Conservation (phyloP, 2,113 vertebrate species). For the Hystrix cristata region DNA sequence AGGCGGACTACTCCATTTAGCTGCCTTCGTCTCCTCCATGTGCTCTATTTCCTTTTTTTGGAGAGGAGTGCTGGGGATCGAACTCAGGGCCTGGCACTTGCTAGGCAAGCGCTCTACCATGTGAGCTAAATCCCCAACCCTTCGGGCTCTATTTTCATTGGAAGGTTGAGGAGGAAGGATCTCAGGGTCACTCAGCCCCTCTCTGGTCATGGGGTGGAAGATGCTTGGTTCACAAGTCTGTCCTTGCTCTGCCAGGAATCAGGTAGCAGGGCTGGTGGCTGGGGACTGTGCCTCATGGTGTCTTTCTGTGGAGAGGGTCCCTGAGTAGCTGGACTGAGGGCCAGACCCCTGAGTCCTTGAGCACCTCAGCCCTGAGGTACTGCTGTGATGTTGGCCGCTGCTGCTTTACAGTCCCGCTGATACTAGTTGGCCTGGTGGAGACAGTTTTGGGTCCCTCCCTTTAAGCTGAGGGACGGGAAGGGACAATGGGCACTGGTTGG, state of each 20-base stretch:
- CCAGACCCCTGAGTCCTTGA: neutral
- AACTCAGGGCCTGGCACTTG: too few species aligned
- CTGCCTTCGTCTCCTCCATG: neutral
- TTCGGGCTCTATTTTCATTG: neutral
- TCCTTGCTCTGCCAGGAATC: neutral
- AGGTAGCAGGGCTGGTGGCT: neutral
- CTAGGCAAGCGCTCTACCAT: too few species aligned
- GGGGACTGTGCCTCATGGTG: neutral
- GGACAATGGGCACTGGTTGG: neutral
- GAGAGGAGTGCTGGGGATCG: too few species aligned
- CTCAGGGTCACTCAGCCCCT: neutral
- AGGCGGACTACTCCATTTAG: neutral
- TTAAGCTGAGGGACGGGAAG: neutral
- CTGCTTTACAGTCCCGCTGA: neutral
- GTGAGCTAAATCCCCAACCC: too few species aligned
- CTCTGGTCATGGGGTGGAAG: neutral
- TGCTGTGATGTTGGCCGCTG: neutral
- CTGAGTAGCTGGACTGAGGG: neutral
- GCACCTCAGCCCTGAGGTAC: neutral
- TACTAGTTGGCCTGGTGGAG: neutral
- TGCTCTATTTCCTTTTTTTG: neutral
- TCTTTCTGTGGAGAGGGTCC: neutral
- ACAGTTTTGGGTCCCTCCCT: neutral
- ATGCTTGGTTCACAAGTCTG: neutral
- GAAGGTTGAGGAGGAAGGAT: neutral